These are phyloP conservation scores for Miniopterus natalensis DNA, from an alignment of 2,113 vertebrate genomes.

Conservation along the genomic window DNA sequence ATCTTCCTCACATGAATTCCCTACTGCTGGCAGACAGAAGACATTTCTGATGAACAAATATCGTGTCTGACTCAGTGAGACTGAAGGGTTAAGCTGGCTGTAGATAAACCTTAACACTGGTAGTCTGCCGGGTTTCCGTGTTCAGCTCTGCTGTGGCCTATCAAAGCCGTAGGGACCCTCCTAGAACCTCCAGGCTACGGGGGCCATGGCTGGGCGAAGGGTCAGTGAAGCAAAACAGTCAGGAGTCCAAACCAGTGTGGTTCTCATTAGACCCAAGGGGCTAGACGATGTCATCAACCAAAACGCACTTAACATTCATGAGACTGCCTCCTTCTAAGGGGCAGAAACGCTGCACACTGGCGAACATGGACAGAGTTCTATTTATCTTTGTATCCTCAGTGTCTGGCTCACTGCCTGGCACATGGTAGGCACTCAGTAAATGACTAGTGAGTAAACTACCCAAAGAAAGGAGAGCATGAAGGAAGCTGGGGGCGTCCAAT, in stretches of 20 bases:
- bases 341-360: constrained; percentile 62
- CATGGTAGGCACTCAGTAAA: constrained; percentile 80
- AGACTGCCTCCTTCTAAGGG: constrained; percentile 23
- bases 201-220: background rate
- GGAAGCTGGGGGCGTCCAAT: constrained; percentile 24
- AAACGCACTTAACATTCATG: constrained; percentile 73
- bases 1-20: background rate
- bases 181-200: background rate
- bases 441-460: constrained; percentile 67
- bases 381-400: constrained; percentile 78
- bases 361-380: constrained; percentile 65
- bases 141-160: background rate
- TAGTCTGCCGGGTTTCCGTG: background rate
- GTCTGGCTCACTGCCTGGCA: constrained; percentile 78
- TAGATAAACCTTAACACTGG: background rate
- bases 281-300: constrained; percentile 68
- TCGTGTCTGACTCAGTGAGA: background rate
- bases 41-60: background rate
- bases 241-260: constrained; percentile 17
- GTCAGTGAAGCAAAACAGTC: constrained; percentile 1
- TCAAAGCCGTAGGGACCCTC: background rate
- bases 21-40: background rate
- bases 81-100: background rate
- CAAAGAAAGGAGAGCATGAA: constrained; percentile 66
- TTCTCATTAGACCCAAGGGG: constrained; percentile 56